Evolutionary conservation across 2,113 vertebrate species (phyloP).

Genomic region (Polypterus senegalus): DNA sequence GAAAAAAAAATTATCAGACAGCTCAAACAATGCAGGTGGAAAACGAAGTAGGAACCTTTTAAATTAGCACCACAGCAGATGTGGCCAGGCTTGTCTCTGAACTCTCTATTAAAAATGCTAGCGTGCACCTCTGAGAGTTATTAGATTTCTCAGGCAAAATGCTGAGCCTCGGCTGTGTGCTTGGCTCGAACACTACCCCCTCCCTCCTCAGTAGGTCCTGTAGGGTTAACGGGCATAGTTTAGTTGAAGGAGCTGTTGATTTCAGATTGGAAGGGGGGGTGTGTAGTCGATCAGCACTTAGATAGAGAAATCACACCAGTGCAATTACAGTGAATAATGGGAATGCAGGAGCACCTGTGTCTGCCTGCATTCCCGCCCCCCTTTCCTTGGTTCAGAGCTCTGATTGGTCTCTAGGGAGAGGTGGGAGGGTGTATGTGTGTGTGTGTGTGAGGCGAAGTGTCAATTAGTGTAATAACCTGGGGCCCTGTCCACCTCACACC

Average conservation of each 20-base stretch:
- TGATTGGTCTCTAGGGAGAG: conserved; percentile 57
- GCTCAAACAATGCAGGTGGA: no score
- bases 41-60: no score
- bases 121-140: conserved; percentile 43
- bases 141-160: conserved; percentile 49
- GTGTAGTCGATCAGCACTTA: conserved; percentile 40
- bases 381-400: conserved; percentile 18
- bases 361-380: conserved; percentile 33
- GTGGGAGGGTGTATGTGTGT: conserved; percentile 30
- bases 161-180: conserved; percentile 37
- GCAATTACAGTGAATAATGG: conserved; percentile 56
- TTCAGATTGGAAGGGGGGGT: conserved; percentile 21
- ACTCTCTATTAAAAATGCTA: conserved; percentile 41
- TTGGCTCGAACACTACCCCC: conserved; percentile 44
- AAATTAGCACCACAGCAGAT: background rate
- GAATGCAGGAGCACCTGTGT: conserved; percentile 53
- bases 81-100: conserved; percentile 29
- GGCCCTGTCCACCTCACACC: conserved; percentile 52
- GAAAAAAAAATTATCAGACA: no score
- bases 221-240: conserved; percentile 50
- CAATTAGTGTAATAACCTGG: conserved; percentile 62
- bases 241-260: conserved; percentile 8
- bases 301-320: conserved; percentile 53
- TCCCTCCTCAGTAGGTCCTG: conserved; percentile 46
- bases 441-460: conserved; percentile 45